Conservation (phyloP, 2,888 invertebrate genomes). For the Eubasilissa splendida region DNA sequence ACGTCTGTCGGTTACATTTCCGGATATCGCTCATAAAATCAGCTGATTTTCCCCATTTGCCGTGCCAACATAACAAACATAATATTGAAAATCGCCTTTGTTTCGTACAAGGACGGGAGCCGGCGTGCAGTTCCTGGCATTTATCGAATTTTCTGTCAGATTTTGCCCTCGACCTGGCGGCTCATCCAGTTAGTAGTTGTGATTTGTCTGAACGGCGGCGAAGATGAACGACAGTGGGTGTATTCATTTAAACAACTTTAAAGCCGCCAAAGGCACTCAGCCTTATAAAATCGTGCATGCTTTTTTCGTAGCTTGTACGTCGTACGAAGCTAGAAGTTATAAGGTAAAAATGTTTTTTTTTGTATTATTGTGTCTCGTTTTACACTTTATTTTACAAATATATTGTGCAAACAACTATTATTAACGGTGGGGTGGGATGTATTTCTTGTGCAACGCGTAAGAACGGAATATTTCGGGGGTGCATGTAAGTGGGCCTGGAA, state of each 20-base stretch:
- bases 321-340: constrained; percentile 84
- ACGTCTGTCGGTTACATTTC: constrained; percentile 43
- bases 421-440: background rate
- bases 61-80: constrained; percentile 47
- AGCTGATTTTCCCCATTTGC: constrained; percentile 49
- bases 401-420: background rate
- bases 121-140: constrained; percentile 41
- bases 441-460: background rate
- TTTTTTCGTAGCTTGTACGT: constrained; percentile 88
- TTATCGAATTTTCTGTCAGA: constrained; percentile 53
- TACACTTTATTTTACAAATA: background rate
- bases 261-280: constrained; percentile 82
- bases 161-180: constrained; percentile 44
- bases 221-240: constrained; percentile 82
- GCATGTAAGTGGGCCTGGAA: constrained; percentile 27
- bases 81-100: constrained; percentile 46
- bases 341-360: constrained; percentile 74
- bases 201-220: constrained; percentile 15
- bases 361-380: constrained; percentile 42
- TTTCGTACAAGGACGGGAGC: constrained; percentile 49
- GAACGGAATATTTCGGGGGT: background rate
- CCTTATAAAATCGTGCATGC: constrained; percentile 87
- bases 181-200: constrained; percentile 14
- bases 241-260: constrained; percentile 85
- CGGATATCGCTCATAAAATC: constrained; percentile 38